A percentile compares a stretch with the other conserved stretches of the same genome.
Evolutionary conservation across 1,140 invertebrate species (phyloP).

Genomic region (Drosophila ambigua): DNA sequence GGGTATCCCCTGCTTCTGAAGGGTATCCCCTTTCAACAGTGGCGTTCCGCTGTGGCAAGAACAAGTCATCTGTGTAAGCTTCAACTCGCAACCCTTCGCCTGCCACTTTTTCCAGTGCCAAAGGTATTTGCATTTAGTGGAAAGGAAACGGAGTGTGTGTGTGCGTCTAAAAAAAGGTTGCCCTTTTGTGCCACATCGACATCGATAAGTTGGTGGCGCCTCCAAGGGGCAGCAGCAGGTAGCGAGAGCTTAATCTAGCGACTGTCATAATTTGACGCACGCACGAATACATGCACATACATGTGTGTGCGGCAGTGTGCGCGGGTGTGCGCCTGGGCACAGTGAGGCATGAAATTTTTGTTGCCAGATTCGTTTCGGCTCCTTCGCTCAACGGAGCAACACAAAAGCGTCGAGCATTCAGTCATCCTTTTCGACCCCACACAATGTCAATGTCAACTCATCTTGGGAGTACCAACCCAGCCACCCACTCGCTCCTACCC

Average conservation of each 20-base stretch:
- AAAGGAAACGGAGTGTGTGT: slow-evolving; percentile 52
- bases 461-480: not conserved
- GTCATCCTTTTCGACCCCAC: slow-evolving; percentile 15
- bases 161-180: slow-evolving; percentile 52
- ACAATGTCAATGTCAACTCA: slow-evolving; percentile 69
- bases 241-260: slow-evolving; percentile 54
- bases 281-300: slow-evolving; percentile 32
- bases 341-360: slow-evolving; percentile 59
- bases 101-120: slow-evolving; percentile 19
- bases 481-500: not conserved
- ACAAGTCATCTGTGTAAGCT: slow-evolving; percentile 66
- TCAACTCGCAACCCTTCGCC: slow-evolving; percentile 47
- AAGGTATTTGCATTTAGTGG: slow-evolving; percentile 59
- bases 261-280: slow-evolving; percentile 72
- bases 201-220: slow-evolving; percentile 43
- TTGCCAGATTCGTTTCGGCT: slow-evolving; percentile 60
- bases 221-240: slow-evolving; percentile 19
- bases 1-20: not conserved
- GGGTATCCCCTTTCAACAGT: slow-evolving; percentile 12
- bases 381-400: slow-evolving; percentile 49
- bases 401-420: slow-evolving; percentile 35
- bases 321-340: slow-evolving; percentile 21
- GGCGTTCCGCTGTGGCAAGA: slow-evolving; percentile 33
- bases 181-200: slow-evolving; percentile 29
- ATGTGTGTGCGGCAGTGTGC: slow-evolving; percentile 2